phyloP scores from a whole-genome alignment of 2,888 invertebrate genomes.

The Eumerus sabulonum region DNA sequence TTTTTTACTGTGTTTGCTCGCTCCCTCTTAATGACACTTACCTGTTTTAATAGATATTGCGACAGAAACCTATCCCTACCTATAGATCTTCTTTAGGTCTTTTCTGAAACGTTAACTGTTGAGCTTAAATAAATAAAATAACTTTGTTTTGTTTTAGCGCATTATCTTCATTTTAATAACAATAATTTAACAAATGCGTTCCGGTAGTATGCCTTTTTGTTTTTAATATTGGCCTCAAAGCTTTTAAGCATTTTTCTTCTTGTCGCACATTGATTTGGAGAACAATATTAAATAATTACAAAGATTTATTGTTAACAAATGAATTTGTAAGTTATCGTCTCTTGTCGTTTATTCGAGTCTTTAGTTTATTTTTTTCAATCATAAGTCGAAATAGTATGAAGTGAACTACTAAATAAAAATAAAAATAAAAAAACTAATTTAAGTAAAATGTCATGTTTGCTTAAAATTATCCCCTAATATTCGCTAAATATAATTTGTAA shows the following conservation, averaged over 20 bases:
- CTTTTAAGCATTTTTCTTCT: constrained; percentile 34
- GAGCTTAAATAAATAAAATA: too few species aligned
- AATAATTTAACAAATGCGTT: constrained; percentile 57
- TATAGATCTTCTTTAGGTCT: too few species aligned
- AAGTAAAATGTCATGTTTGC: constrained; percentile 45
- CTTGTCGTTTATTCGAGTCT: constrained; percentile 45
- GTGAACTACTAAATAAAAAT: constrained; percentile 14
- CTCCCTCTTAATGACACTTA: too few species aligned
- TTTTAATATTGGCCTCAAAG: constrained; percentile 34
- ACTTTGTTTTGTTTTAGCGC: too few species aligned
- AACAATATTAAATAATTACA: constrained; percentile 36
- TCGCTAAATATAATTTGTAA: constrained; percentile 38
- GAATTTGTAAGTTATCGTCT: constrained; percentile 33
- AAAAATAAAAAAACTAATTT: constrained; percentile 25
- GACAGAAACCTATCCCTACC: too few species aligned
- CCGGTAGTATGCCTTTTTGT: constrained; percentile 38
- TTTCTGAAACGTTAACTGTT: too few species aligned
- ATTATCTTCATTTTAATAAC: constrained; percentile 54
- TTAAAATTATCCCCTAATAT: constrained; percentile 41
- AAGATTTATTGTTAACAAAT: constrained; percentile 9
- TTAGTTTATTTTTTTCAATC: constrained; percentile 26
- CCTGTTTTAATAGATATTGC: too few species aligned
- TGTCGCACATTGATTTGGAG: constrained; percentile 21
- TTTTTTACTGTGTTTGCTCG: too few species aligned
- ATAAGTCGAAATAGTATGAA: constrained; percentile 27